Base-by-base conservation (phyloP, 2,797 vertebrate genomes). In the Chelon auratus region DNA sequence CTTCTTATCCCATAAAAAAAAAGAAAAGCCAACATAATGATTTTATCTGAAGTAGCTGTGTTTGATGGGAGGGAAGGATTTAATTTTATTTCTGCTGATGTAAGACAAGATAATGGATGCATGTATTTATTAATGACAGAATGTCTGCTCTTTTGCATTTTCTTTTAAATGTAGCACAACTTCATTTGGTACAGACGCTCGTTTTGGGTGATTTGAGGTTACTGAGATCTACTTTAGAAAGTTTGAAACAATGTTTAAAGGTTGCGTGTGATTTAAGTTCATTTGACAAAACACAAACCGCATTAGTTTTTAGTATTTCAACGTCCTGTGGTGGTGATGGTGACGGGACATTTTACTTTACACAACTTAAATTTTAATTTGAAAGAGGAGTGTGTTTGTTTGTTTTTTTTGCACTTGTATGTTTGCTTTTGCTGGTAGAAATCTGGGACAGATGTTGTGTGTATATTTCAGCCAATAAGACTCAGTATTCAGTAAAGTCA, bases 71-170 rank as follows among this genome's bases (percentile, higher is more conserved):
- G 24, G 53, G 53, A 75, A 59, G 1, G 24, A 54, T 75, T 72
- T 76, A n/a, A 82, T 81, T 83, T 87, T 57, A 71, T 87, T 85
- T 40, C 86, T 76, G 66, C 76, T 77, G 63, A 84, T 80, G 76
- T 84, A 82, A 86, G 67, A 81, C 75, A 72, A 72, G 57, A 65
- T 78, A 86, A 82, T 80, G 83, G 85, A 89, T 90, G 87, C 90
- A 92, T 93, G 91, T 94, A 93, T 94, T 93, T 93, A 94, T 94
- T 93, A 88, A 87, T 88, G 75, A 88, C 86, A 89, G 85, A 89
- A 89, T 93, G 88, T 90, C 66, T 83, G 82, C 85, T 88, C 68
- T 71, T 60, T 69, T 64, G 53, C 76, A 63, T 81, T 68, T 2
- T 36, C 69, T 83, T 60, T 75, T 76, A 83, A 77, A 82, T 75